A percentile compares a stretch with the other conserved stretches of the same genome.
Evolutionary conservation across 2,797 vertebrate species (phyloP).

Genomic region (Labeo calbasu): DNA sequence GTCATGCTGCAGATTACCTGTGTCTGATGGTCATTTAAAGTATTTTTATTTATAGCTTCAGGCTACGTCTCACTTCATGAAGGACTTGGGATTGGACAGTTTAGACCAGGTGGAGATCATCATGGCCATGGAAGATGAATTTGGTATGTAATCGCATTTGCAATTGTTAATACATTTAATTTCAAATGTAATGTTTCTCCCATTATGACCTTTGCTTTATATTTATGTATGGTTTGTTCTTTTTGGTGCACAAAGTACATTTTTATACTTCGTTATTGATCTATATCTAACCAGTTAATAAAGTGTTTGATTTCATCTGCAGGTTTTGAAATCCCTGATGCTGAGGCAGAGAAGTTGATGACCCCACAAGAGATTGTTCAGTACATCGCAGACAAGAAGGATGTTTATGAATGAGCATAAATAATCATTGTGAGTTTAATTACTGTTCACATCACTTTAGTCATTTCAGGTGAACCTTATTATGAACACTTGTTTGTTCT

Average conservation of each 20-base stretch:
- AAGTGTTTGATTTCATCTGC: background rate
- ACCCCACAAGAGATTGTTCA: conserved; percentile 85
- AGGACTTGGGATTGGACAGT: conserved; percentile 87
- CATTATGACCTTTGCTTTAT: no score
- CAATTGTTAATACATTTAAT: background rate
- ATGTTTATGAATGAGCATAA: conserved; percentile 78
- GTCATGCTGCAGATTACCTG: background rate
- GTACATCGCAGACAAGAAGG: conserved; percentile 87
- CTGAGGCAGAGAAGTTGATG: conserved; percentile 85
- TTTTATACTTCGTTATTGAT: background rate
- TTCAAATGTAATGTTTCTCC: background rate
- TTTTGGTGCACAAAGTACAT: background rate
- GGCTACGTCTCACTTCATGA: conserved; percentile 82
- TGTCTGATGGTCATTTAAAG: background rate
- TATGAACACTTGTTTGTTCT: background rate
- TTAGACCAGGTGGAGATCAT: conserved; percentile 90
- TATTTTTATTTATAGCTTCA: conserved; percentile 71
- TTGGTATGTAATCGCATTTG: conserved; percentile 71
- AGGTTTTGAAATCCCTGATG: conserved; percentile 89
- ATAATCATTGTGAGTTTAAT: conserved; percentile 23
- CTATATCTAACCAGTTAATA: background rate
- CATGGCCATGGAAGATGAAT: conserved; percentile 90
- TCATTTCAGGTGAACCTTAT: background rate
- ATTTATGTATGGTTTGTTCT: background rate
- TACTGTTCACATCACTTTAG: background rate